These are phyloP conservation scores for Nerophis ophidion DNA, from an alignment of 2,113 vertebrate genomes.

Conservation along the genomic window DNA sequence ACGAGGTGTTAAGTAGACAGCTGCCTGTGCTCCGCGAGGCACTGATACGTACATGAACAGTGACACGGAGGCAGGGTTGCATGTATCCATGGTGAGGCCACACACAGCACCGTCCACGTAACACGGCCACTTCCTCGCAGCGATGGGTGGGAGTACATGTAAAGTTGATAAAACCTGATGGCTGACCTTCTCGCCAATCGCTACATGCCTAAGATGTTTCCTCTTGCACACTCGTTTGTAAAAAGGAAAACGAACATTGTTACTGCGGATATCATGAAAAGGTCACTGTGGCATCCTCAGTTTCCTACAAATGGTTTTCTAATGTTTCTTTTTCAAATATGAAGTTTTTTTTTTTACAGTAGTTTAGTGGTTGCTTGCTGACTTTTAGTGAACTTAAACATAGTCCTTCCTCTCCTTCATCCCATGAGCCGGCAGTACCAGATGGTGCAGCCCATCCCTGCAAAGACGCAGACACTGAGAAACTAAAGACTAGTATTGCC, in stretches of 20 bases:
- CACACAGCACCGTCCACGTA: conserved; percentile 11
- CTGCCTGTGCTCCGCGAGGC: conserved; percentile 30
- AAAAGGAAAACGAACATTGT: conserved; percentile 24
- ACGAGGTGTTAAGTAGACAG: conserved; percentile 39
- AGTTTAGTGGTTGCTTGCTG: conserved; percentile 8
- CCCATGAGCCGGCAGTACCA: conserved; percentile 17
- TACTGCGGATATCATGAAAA: conserved; percentile 35
- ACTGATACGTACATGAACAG: conserved; percentile 22
- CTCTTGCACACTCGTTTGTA: conserved; percentile 28
- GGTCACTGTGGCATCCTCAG: conserved; percentile 26
- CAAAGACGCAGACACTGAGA: conserved; percentile 42
- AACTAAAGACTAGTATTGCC: conserved; percentile 34
- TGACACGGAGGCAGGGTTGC: conserved; percentile 1
- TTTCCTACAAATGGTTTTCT: conserved; percentile 26
- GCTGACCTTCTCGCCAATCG: conserved; percentile 54
- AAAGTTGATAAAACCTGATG: conserved; percentile 50
- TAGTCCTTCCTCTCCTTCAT: neutral
- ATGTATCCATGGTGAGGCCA: conserved; percentile 17
- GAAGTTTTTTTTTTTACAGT: conserved; percentile 16
- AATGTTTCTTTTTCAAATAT: conserved; percentile 11
- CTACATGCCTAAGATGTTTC: conserved; percentile 33
- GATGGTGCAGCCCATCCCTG: conserved; percentile 43
- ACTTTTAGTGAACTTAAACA: conserved; percentile 31
- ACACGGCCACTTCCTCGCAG: conserved; percentile 12
- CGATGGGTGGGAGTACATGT: conserved; percentile 23